Percentiles rank a stretch among this genome's conserved stretches.
Conservation (phyloP, 2,888 invertebrate species). For the Netelia fuscicornis region DNA sequence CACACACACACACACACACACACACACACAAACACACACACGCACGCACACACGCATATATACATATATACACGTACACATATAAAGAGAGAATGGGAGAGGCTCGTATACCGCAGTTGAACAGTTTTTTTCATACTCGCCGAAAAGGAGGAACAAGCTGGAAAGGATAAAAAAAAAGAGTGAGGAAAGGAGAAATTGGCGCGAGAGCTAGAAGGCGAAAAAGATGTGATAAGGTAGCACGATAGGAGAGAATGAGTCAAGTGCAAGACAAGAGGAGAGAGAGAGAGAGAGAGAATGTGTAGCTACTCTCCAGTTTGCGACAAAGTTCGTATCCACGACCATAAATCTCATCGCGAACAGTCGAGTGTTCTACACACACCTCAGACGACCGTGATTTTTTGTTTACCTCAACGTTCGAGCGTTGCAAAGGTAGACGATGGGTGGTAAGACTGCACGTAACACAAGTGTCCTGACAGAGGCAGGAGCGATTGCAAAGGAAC, state of each 20-base stretch:
- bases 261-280: constrained; percentile 34
- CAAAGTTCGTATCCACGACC: constrained; percentile 58
- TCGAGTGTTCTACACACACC: constrained; percentile 27
- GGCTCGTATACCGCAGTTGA: not conserved
- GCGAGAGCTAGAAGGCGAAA: not conserved
- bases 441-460: constrained; percentile 1
- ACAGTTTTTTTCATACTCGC: not conserved
- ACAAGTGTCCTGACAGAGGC: constrained; percentile 18
- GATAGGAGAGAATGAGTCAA: constrained; percentile 34
- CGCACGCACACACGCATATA: not conserved
- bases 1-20: not conserved
- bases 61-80: not conserved
- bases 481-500: not conserved
- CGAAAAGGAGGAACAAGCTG: constrained; percentile 1
- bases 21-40: not conserved
- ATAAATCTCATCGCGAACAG: constrained; percentile 58
- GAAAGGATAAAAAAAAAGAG: not conserved
- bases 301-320: constrained; percentile 24
- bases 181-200: not conserved
- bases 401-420: constrained; percentile 31
- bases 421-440: constrained; percentile 4
- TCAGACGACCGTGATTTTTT: constrained; percentile 39
- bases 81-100: not conserved
- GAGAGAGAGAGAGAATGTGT: constrained; percentile 23
- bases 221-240: constrained; percentile 40